phyloP scores from a whole-genome alignment of 2,797 vertebrate species.

The Microctenopoma steveboyesi region DNA sequence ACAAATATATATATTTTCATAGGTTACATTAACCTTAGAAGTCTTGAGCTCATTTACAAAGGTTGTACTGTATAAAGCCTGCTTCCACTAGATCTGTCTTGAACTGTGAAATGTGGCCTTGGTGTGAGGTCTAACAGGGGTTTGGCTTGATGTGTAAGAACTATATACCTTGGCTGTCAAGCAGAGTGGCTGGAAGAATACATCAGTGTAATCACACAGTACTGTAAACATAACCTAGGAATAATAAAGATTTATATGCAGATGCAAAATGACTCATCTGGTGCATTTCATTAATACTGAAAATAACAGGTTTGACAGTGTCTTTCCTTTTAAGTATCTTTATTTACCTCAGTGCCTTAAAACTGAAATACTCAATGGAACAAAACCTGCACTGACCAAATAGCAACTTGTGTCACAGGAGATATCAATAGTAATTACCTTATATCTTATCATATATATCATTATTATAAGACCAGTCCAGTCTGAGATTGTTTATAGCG shows the following conservation, averaged over 20 bases:
- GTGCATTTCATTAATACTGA: constrained; percentile 27
- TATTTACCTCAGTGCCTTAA: background rate
- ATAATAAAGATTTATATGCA: constrained; percentile 59
- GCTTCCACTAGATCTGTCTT: constrained; percentile 47
- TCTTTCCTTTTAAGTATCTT: background rate
- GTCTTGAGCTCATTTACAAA: constrained; percentile 1
- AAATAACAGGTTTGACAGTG: background rate
- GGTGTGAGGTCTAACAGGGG: constrained; percentile 3
- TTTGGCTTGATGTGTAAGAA: constrained; percentile 18
- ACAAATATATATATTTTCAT: no score
- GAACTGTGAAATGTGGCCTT: constrained; percentile 70
- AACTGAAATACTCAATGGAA: background rate
- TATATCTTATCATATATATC: no score
- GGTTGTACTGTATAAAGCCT: no score
- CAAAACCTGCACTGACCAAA: background rate
- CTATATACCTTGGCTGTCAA: background rate
- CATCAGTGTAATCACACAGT: constrained; percentile 9
- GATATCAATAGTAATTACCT: no score
- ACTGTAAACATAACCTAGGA: constrained; percentile 14
- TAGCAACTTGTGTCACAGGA: no score
- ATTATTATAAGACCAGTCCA: background rate
- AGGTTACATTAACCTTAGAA: no score
- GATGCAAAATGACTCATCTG: constrained; percentile 30
- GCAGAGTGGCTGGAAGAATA: constrained; percentile 15
- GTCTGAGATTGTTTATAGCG: background rate